Evolutionary conservation across 2,113 vertebrate genomes (phyloP).

Genomic region (Meles meles): DNA sequence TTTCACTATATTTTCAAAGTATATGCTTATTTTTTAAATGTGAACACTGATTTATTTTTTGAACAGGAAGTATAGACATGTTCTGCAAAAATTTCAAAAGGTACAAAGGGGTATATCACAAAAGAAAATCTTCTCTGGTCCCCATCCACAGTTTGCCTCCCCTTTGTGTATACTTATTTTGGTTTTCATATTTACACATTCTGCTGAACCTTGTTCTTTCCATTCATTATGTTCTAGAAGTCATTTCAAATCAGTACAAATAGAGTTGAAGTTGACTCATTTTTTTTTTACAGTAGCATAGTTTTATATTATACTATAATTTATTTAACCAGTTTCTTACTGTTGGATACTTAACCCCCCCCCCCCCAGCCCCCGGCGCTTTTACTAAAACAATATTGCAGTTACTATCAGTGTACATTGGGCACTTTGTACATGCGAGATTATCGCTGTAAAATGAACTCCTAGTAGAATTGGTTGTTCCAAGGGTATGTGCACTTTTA

Average conservation of each 20-base stretch:
- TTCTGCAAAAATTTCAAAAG: background rate
- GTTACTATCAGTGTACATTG: background rate
- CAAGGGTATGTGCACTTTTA: background rate
- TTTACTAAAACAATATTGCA: background rate
- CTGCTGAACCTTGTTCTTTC: background rate
- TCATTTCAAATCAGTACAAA: background rate
- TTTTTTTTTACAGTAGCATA: background rate
- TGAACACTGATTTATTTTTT: background rate
- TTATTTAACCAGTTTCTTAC: background rate
- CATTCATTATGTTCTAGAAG: background rate
- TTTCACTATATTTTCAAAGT: conserved; percentile 30
- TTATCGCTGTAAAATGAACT: background rate
- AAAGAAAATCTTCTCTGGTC: background rate
- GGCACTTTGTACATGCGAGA: background rate
- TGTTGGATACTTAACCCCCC: background rate
- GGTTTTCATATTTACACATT: background rate
- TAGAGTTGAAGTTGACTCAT: background rate
- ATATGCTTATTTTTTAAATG: background rate
- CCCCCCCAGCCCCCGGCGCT: fast-evolving
- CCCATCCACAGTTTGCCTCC: background rate
- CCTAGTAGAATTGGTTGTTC: background rate
- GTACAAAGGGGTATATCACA: background rate
- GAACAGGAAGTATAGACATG: background rate
- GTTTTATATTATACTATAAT: background rate
- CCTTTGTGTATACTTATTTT: background rate